A percentile compares a stretch with the other conserved stretches of the same genome.
Evolutionary conservation across 2,888 invertebrate species (phyloP).

Genomic region (Cheilosia vernalis): DNA sequence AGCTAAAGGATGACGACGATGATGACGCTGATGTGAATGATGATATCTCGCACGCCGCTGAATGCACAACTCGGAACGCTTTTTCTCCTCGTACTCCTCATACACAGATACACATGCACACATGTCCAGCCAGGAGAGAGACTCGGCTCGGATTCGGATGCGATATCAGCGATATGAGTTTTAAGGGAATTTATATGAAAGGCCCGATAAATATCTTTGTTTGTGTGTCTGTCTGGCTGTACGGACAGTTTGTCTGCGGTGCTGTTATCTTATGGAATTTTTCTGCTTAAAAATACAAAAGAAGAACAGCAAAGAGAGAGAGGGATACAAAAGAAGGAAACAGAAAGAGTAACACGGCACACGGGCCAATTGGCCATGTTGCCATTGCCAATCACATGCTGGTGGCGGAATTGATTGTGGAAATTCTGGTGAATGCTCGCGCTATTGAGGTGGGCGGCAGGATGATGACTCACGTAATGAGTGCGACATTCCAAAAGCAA

Average conservation of each 20-base stretch:
- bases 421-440: conserved; percentile 62
- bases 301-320: conserved; percentile 11
- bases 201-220: conserved; percentile 67
- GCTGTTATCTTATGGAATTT: conserved; percentile 73
- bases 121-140: conserved; percentile 1
- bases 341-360: conserved; percentile 35
- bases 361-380: conserved; percentile 38
- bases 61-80: conserved; percentile 56
- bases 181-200: conserved; percentile 73
- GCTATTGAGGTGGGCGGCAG: conserved; percentile 57
- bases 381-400: conserved; percentile 71
- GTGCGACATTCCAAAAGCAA: conserved; percentile 56
- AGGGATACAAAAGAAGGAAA: conserved; percentile 18
- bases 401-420: conserved; percentile 63
- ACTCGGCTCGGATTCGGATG: conserved; percentile 7
- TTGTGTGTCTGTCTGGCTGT: conserved; percentile 60
- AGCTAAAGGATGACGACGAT: conserved; percentile 53
- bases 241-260: conserved; percentile 72
- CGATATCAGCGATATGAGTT: conserved; percentile 74
- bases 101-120: not conserved
- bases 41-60: conserved; percentile 64
- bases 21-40: conserved; percentile 69
- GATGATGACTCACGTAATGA: conserved; percentile 70
- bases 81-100: not conserved
- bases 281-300: conserved; percentile 68